Percentiles rank a stretch among this genome's conserved stretches.
These are phyloP conservation scores for Mus spicilegus DNA, from an alignment of 2,113 vertebrate species.

Conservation along the genomic window DNA sequence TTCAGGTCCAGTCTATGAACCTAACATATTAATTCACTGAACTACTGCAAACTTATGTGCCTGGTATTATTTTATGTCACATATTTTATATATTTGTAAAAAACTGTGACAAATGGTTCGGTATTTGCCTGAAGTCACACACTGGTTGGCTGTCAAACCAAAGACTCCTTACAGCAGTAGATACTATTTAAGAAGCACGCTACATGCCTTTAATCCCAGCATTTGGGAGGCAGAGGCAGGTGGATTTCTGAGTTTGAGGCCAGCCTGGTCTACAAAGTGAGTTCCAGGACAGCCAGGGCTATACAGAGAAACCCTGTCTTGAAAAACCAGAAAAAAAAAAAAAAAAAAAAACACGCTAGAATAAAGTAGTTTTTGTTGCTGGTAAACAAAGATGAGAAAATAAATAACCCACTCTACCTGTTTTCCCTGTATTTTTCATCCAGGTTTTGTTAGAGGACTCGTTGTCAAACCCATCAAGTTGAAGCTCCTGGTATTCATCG, in stretches of 20 bases:
- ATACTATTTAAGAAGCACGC: background rate
- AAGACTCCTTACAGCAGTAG: background rate
- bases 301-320: too few species aligned
- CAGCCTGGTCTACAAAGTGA: too few species aligned
- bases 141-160: background rate
- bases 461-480: slow-evolving; percentile 93
- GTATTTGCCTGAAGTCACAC: background rate
- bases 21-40: background rate
- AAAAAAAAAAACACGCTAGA: background rate
- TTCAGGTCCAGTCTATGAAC: background rate
- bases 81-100: background rate
- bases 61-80: background rate
- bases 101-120: background rate
- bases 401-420: slow-evolving; percentile 85
- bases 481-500: slow-evolving; percentile 93
- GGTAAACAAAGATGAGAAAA: background rate
- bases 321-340: too few species aligned
- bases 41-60: background rate
- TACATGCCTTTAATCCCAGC: too few species aligned
- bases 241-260: too few species aligned
- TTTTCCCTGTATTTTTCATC: slow-evolving; percentile 99
- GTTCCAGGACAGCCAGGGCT: too few species aligned
- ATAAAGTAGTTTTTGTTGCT: background rate
- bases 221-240: too few species aligned
- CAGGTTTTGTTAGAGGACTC: slow-evolving; percentile 98